A percentile compares a stretch with the other conserved stretches of the same genome.
Conservation (phyloP, 2,888 invertebrate species). For the Tetranychus piercei region DNA sequence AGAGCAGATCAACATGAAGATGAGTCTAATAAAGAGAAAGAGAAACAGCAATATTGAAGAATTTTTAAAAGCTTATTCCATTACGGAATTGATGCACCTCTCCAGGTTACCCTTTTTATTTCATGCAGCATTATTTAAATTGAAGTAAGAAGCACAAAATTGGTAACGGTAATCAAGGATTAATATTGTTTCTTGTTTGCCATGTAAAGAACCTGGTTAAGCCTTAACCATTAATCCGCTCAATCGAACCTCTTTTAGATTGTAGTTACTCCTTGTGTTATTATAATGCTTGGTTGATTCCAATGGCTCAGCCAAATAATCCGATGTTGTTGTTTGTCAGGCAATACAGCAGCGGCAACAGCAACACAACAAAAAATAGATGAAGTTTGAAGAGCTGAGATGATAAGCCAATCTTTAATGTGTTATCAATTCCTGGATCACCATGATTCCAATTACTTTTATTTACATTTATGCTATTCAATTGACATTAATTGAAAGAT, state of each 20-base stretch:
- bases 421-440: neutral
- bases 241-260: neutral
- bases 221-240: neutral
- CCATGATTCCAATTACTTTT: neutral
- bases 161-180: slow-evolving; percentile 1
- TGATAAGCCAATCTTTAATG: neutral
- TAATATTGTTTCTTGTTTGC: neutral
- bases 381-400: neutral
- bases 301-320: neutral
- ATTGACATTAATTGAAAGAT: neutral
- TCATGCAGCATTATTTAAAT: neutral
- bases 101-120: neutral
- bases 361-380: neutral
- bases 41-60: neutral
- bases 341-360: neutral
- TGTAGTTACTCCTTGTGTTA: neutral
- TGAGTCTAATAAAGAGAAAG: neutral
- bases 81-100: neutral
- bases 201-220: neutral
- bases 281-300: neutral
- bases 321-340: neutral
- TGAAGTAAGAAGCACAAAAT: neutral
- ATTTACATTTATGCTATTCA: neutral
- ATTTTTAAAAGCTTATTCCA: too few relatives aligned
- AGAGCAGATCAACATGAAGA: neutral